A percentile compares a stretch with the other conserved stretches of the same genome.
phyloP scores from a whole-genome alignment of 1,140 invertebrate species.

The Battus philenor region DNA sequence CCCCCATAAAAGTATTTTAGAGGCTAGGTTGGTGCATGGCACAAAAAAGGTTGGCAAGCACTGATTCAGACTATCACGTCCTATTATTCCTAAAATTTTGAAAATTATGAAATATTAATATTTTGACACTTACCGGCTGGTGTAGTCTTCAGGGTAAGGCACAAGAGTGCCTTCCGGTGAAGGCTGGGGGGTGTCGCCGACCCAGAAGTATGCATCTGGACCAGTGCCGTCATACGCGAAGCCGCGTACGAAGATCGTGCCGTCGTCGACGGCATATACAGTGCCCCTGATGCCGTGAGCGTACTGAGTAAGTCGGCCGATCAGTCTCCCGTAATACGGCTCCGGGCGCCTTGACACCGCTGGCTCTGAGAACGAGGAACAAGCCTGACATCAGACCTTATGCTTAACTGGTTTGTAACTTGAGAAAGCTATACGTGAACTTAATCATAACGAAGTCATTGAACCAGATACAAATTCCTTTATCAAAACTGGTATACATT shows the following conservation, averaged over 20 bases:
- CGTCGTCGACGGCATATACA: slow-evolving; percentile 91
- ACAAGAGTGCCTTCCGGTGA: slow-evolving; percentile 88
- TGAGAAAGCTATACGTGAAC: too few relatives aligned
- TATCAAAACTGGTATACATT: too few relatives aligned
- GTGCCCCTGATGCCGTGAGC: slow-evolving; percentile 86
- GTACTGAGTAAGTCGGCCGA: slow-evolving; percentile 82
- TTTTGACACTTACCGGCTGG: slow-evolving; percentile 75
- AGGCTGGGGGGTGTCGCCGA: slow-evolving; percentile 85
- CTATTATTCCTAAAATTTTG: too few relatives aligned
- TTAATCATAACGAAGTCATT: too few relatives aligned
- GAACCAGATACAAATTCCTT: too few relatives aligned
- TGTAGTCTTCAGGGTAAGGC: slow-evolving; percentile 89
- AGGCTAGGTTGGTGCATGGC: too few relatives aligned
- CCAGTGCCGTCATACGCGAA: slow-evolving; percentile 92
- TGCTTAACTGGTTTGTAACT: too few relatives aligned
- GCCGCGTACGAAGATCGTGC: slow-evolving; percentile 89
- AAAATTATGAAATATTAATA: too few relatives aligned
- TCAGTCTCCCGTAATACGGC: slow-evolving; percentile 85
- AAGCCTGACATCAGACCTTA: too few relatives aligned
- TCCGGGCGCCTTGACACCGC: slow-evolving; percentile 68
- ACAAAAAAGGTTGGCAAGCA: too few relatives aligned
- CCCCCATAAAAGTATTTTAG: too few relatives aligned
- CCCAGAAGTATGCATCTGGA: slow-evolving; percentile 92
- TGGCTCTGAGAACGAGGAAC: slow-evolving; percentile 22
- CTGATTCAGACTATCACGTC: too few relatives aligned